Conservation (phyloP, 2,888 invertebrate species). For the Mythimna ferrago region DNA sequence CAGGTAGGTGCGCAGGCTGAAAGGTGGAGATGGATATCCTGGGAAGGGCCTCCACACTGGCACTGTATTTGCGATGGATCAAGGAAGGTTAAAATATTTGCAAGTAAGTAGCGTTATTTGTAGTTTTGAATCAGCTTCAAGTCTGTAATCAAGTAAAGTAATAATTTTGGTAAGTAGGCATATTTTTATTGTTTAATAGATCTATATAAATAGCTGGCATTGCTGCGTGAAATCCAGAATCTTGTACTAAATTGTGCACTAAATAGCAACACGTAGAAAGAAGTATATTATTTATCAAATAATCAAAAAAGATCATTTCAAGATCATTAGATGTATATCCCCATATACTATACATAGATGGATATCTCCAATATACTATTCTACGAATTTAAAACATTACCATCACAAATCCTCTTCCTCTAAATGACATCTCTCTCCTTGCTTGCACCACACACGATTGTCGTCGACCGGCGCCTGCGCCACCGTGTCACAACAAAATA, state of each 20-base stretch:
- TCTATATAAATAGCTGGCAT: no score
- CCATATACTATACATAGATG: no score
- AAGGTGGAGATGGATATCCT: no score
- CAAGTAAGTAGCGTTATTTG: no score
- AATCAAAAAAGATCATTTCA: no score
- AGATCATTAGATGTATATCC: no score
- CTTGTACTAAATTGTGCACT: background rate
- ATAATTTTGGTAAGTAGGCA: background rate
- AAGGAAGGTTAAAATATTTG: no score
- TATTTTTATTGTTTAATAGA: background rate
- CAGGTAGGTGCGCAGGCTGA: no score
- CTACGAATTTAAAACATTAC: background rate
- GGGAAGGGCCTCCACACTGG: no score
- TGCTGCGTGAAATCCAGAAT: background rate
- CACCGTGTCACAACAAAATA: slow-evolving; percentile 83
- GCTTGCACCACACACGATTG: slow-evolving; percentile 70
- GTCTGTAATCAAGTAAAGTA: background rate
- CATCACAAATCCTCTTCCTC: background rate
- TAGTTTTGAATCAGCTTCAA: no score
- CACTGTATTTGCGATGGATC: no score
- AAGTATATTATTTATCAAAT: no score
- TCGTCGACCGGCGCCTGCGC: slow-evolving; percentile 79
- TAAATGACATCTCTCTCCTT: slow-evolving; percentile 23
- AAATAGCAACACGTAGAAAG: background rate
- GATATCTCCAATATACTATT: background rate